Base-by-base conservation (phyloP, 2,113 vertebrate genomes). In the Dipodomys stephensi region DNA sequence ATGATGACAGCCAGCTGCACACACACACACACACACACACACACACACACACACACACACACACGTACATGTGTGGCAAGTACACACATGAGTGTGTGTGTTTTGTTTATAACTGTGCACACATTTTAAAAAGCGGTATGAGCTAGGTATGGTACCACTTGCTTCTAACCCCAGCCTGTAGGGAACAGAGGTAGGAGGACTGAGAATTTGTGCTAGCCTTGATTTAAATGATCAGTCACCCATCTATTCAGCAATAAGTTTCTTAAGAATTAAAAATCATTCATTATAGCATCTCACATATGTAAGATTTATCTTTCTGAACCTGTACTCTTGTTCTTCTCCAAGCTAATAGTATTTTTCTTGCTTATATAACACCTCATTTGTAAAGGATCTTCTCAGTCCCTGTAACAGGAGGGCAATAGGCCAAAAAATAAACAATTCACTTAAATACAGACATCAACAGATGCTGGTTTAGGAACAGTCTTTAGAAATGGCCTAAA, bases 231-330 rank as follows among this genome's bases (percentile, higher is more conserved):
- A 68, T 80, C 68, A 72, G 35, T 67, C 68, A 49, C 49, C 46
- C 8, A 94, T n/a, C 73, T 10, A 53, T 35, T 89, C 64, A 86
- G 25, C 2, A 67, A 18, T 65, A 64, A 67, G 69, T 68, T 28
- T 87, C 73, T 89, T 39, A 79, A 49, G 57, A 93, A 92, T 79
- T 78, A 85, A 93, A 82, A 78, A 23, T 25, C 68, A 39, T 49
- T 71, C 77, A 85, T 39, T 79, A 71, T 0, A 74, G 32, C 71
- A 44, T 12, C 35, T 46, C 23, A 30, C 0, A 46, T 62, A 49
- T 12, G 0, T 11, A 84, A 87, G 88, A 60, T 18, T 76, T 32
- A 18, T 32, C 85, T 60, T 83, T 80, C 68, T 83, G 53, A 93
- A 27, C 39, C 46, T 83, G 32, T n/a, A 78, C 32, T 72, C 90